Evolutionary conservation across 1,140 invertebrate species (phyloP).

Genomic region (Periplaneta americana): DNA sequence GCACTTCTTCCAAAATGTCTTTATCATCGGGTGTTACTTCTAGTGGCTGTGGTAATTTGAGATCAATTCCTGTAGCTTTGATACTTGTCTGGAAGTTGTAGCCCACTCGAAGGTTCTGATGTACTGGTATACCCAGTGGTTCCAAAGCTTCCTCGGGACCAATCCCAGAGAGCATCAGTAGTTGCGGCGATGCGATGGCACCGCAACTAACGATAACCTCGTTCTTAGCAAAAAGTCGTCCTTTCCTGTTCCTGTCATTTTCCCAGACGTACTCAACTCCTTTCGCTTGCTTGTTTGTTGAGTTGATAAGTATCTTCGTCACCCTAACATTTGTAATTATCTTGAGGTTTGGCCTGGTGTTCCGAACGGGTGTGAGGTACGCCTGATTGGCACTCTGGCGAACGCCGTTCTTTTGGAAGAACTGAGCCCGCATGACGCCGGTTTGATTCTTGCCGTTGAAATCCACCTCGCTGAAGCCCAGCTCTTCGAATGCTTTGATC

Average conservation of each 20-base stretch:
- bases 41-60: constrained; percentile 45
- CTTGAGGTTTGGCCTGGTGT: constrained; percentile 55
- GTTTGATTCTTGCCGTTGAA: background rate
- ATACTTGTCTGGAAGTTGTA: constrained; percentile 87
- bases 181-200: constrained; percentile 82
- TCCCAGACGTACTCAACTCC: background rate
- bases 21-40: constrained; percentile 51
- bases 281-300: background rate
- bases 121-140: constrained; percentile 45
- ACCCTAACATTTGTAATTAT: constrained; percentile 49
- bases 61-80: constrained; percentile 75
- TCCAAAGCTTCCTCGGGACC: constrained; percentile 73
- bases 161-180: constrained; percentile 88
- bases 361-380: constrained; percentile 46
- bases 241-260: background rate
- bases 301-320: constrained; percentile 46
- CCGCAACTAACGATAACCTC: constrained; percentile 84
- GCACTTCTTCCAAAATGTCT: no score
- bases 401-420: constrained; percentile 38
- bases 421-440: background rate
- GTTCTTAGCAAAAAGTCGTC: background rate
- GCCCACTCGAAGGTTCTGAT: constrained; percentile 49
- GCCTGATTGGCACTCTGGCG: constrained; percentile 51
- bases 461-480: background rate
- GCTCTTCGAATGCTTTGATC: background rate